A percentile compares a stretch with the other conserved stretches of the same genome.
Evolutionary conservation across 2,888 invertebrate genomes (phyloP).

Genomic region (Phyllotreta cruciferae): DNA sequence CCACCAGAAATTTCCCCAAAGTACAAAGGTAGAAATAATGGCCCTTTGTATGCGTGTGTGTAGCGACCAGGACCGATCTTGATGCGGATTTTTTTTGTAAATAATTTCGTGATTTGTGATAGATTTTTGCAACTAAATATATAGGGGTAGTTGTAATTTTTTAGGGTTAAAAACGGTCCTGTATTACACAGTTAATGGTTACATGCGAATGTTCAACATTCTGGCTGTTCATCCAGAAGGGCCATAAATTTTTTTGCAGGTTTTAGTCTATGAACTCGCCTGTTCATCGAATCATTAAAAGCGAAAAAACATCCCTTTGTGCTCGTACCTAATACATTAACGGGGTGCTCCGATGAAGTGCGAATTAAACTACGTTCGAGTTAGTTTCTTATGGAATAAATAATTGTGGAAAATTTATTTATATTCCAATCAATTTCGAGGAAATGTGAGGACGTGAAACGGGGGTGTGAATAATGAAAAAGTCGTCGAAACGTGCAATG

Average conservation of each 20-base stretch:
- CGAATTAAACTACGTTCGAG: too few relatives aligned
- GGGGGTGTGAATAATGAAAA: constrained; percentile 36
- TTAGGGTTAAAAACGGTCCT: neutral
- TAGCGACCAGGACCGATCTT: constrained; percentile 3
- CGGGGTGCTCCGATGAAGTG: too few relatives aligned
- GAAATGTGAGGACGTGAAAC: constrained; percentile 11
- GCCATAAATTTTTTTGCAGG: constrained; percentile 13
- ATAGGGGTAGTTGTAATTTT: too few relatives aligned
- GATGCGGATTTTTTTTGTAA: neutral
- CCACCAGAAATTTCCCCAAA: constrained; percentile 18
- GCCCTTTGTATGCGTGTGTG: neutral
- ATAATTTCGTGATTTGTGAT: too few relatives aligned
- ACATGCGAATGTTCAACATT: constrained; percentile 17
- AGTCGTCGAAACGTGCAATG: constrained; percentile 33
- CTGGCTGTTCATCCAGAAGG: constrained; percentile 21
- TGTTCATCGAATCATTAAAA: neutral
- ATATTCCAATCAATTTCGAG: too few relatives aligned
- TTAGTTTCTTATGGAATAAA: too few relatives aligned
- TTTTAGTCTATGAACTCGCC: constrained; percentile 20
- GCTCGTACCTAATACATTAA: too few relatives aligned
- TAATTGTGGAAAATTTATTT: too few relatives aligned
- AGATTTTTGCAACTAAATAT: neutral
- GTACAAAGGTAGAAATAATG: constrained; percentile 19
- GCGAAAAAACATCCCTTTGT: neutral
- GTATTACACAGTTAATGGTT: constrained; percentile 11